A percentile compares a stretch with the other conserved stretches of the same genome.
These are phyloP conservation scores for Morone saxatilis DNA, from an alignment of 2,113 vertebrate genomes.

Conservation along the genomic window DNA sequence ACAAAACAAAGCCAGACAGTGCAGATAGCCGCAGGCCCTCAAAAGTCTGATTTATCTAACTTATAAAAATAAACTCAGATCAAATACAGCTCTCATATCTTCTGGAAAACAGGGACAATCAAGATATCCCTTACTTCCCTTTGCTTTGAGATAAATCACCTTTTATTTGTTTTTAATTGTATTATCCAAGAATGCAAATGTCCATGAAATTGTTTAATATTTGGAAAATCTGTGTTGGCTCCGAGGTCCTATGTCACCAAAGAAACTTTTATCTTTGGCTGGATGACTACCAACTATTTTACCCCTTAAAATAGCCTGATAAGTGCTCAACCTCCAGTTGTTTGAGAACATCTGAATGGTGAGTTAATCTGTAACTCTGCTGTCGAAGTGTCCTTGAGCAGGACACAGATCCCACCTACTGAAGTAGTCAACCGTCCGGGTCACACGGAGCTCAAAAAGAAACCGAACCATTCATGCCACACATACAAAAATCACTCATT, in stretches of 20 bases:
- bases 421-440: not conserved
- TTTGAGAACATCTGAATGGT: not conserved
- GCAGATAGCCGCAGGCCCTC: constrained; percentile 36
- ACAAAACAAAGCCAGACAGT: constrained; percentile 64
- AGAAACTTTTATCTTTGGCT: not conserved
- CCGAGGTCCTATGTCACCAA: not conserved
- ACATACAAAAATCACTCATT: constrained; percentile 11
- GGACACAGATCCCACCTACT: not conserved
- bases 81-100: constrained; percentile 51
- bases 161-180: constrained; percentile 32
- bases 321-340: not conserved
- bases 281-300: not conserved
- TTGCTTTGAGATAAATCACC: constrained; percentile 36
- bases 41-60: constrained; percentile 61
- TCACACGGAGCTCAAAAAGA: constrained; percentile 26
- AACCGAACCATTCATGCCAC: constrained; percentile 5
- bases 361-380: not conserved
- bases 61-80: constrained; percentile 54
- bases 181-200: constrained; percentile 29
- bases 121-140: constrained; percentile 24
- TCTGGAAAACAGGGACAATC: constrained; percentile 30
- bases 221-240: constrained; percentile 8
- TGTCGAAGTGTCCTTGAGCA: constrained; percentile 7
- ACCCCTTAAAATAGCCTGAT: not conserved
- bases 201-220: constrained; percentile 18